Evolutionary conservation across 2,797 vertebrate species (phyloP).

Genomic region (Galaxias olidus): DNA sequence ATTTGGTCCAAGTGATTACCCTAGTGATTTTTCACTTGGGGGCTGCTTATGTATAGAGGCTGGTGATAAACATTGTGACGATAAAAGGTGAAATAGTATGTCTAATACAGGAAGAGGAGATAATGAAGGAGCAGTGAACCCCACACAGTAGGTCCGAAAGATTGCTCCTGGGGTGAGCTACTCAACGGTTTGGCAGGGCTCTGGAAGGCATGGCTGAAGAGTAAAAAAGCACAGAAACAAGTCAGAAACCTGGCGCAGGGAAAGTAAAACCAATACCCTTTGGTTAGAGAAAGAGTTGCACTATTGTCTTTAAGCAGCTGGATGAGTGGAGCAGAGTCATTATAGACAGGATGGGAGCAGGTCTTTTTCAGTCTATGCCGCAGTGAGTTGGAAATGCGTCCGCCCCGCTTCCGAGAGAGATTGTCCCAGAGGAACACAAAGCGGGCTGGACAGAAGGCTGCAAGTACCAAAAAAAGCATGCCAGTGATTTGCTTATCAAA

Average conservation of each 20-base stretch:
- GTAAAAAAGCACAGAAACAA: constrained; percentile 14
- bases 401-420: constrained; percentile 26
- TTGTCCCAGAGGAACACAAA: constrained; percentile 35
- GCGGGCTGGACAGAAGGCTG: constrained; percentile 33
- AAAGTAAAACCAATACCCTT: constrained; percentile 1
- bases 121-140: constrained; percentile 70
- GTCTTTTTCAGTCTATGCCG: constrained; percentile 30
- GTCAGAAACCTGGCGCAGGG: neutral
- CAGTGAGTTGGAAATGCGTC: constrained; percentile 31
- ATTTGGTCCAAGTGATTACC: constrained; percentile 76
- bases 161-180: constrained; percentile 37
- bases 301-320: constrained; percentile 19
- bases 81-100: constrained; percentile 74
- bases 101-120: constrained; percentile 67
- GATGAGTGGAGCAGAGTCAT: constrained; percentile 14
- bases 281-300: constrained; percentile 39
- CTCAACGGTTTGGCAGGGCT: constrained; percentile 43
- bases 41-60: constrained; percentile 76
- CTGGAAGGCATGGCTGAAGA: constrained; percentile 43
- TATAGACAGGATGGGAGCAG: constrained; percentile 28
- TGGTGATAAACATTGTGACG: constrained; percentile 70
- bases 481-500: constrained; percentile 26
- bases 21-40: constrained; percentile 74
- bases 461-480: constrained; percentile 29
- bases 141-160: constrained; percentile 59